Evolutionary conservation across 2,797 vertebrate genomes (phyloP).

Genomic region (Aldrovandia affinis): DNA sequence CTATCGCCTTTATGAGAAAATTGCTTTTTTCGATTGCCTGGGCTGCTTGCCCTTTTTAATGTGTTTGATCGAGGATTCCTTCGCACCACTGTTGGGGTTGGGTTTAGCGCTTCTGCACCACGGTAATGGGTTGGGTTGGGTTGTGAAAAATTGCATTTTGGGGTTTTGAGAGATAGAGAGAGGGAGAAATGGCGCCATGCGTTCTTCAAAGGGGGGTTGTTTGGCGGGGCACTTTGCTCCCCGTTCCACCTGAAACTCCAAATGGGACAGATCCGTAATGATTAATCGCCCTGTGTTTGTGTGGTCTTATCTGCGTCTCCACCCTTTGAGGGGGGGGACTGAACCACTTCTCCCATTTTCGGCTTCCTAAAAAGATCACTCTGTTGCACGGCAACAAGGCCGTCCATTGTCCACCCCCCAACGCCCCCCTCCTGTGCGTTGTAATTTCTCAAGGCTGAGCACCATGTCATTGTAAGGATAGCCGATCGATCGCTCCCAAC

Average conservation of each 20-base stretch:
- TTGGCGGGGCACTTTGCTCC: conserved; percentile 7
- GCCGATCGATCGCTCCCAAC: neutral
- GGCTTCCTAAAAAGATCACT: neutral
- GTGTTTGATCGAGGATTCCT: conserved; percentile 63
- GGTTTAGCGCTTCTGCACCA: conserved; percentile 60
- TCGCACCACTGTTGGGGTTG: conserved; percentile 65
- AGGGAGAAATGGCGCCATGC: conserved; percentile 46
- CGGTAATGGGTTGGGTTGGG: conserved; percentile 53
- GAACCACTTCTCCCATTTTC: neutral
- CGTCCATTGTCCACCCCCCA: conserved; percentile 17
- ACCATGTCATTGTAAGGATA: neutral
- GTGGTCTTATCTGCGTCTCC: neutral
- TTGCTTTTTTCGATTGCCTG: conserved; percentile 73
- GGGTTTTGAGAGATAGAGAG: conserved; percentile 31
- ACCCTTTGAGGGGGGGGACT: neutral
- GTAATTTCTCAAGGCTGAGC: conserved; percentile 19
- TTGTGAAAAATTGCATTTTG: conserved; percentile 66
- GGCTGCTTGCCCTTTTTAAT: conserved; percentile 72
- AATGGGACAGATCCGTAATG: neutral
- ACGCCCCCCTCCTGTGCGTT: conserved; percentile 6
- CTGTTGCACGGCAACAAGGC: conserved; percentile 13
- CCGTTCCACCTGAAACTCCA: neutral
- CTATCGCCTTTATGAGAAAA: conserved; percentile 78
- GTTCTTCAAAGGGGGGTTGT: conserved; percentile 5
- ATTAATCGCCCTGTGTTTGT: neutral